Percentiles rank a stretch among this genome's conserved stretches.
These are phyloP conservation scores for Acleris cristana DNA, from an alignment of 2,888 invertebrate genomes.

Conservation along the genomic window DNA sequence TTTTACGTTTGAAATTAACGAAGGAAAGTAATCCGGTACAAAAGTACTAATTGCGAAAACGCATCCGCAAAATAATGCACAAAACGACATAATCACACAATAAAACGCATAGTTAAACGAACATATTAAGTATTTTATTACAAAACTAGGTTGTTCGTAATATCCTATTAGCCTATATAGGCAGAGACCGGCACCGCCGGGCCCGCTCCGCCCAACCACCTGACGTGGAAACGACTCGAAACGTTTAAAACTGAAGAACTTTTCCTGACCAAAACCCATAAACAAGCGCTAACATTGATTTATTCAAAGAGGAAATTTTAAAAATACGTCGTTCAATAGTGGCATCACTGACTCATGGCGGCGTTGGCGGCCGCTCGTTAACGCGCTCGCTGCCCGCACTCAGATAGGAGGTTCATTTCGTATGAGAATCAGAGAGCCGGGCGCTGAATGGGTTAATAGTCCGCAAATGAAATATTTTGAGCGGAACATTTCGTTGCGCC, in stretches of 20 bases:
- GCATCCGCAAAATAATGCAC: too few relatives aligned
- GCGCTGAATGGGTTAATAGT: not conserved
- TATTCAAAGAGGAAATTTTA: not conserved
- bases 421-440: not conserved
- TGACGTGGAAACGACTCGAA: not conserved
- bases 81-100: too few relatives aligned
- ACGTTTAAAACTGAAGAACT: not conserved
- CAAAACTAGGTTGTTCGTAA: too few relatives aligned
- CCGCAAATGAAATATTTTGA: constrained; percentile 9
- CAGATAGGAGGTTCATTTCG: too few relatives aligned
- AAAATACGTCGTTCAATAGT: constrained; percentile 1
- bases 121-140: too few relatives aligned
- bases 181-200: not conserved
- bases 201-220: not conserved
- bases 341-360: constrained; percentile 2
- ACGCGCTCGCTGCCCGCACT: too few relatives aligned
- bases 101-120: too few relatives aligned
- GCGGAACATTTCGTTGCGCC: not conserved
- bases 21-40: too few relatives aligned
- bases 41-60: too few relatives aligned
- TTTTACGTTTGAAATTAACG: too few relatives aligned
- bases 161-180: too few relatives aligned
- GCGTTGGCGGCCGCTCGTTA: not conserved
- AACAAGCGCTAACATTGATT: constrained; percentile 4
- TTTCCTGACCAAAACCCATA: not conserved